phyloP scores from a whole-genome alignment of 2,888 invertebrate species.

The Folsomia candida region DNA sequence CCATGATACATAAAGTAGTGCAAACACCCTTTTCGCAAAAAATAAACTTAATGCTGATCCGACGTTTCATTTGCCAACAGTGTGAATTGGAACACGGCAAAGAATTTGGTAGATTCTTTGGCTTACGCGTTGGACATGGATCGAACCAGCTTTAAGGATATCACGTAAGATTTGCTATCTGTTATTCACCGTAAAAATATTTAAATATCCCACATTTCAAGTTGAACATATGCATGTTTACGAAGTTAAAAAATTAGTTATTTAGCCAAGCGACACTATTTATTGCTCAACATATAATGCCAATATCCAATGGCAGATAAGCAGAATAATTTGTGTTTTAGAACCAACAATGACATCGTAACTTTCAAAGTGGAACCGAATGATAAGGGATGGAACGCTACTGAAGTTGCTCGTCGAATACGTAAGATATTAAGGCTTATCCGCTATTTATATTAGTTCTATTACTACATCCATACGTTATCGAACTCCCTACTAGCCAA shows the following conservation, averaged over 20 bases:
- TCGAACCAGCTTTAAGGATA: slow-evolving; percentile 63
- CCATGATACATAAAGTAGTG: background rate
- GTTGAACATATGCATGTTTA: background rate
- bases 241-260: background rate
- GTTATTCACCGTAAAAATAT: background rate
- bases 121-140: slow-evolving; percentile 69
- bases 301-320: background rate
- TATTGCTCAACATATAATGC: no score
- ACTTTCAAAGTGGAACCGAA: slow-evolving; percentile 71
- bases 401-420: slow-evolving; percentile 58
- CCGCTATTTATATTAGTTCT: background rate
- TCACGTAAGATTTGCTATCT: slow-evolving; percentile 60
- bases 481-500: no score
- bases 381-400: slow-evolving; percentile 65
- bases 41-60: no score
- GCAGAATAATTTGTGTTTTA: slow-evolving; percentile 54
- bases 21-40: background rate
- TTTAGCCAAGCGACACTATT: no score
- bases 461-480: no score
- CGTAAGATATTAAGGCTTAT: slow-evolving; percentile 37
- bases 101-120: slow-evolving; percentile 67
- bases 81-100: slow-evolving; percentile 70
- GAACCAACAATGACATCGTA: slow-evolving; percentile 69
- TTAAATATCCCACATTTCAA: background rate
- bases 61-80: slow-evolving; percentile 2